These are phyloP conservation scores for Cryptus viduatorius DNA, from an alignment of 2,888 invertebrate genomes.

Conservation along the genomic window DNA sequence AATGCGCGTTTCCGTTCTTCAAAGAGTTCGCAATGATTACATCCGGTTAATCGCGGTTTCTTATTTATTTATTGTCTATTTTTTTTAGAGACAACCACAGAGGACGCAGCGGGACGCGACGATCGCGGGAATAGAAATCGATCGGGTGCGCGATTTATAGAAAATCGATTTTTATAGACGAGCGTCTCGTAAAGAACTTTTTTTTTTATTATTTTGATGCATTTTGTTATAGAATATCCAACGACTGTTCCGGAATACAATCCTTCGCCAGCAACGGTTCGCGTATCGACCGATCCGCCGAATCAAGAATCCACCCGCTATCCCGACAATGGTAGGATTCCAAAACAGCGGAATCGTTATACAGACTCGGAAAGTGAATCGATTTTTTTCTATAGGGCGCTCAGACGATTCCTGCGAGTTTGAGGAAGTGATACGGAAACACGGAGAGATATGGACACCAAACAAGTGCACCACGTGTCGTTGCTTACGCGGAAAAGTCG, in stretches of 20 bases:
- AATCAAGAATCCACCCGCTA: constrained; percentile 40
- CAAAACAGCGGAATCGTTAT: background rate
- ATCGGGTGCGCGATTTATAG: constrained; percentile 31
- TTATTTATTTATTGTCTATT: constrained; percentile 17
- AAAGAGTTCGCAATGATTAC: constrained; percentile 27
- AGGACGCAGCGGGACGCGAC: constrained; percentile 1
- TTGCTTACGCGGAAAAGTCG: constrained; percentile 89
- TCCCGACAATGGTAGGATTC: constrained; percentile 48
- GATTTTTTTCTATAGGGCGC: constrained; percentile 28
- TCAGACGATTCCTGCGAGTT: constrained; percentile 67
- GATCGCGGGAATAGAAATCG: constrained; percentile 10
- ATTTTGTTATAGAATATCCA: constrained; percentile 48
- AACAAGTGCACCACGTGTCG: constrained; percentile 91
- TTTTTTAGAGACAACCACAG: constrained; percentile 61
- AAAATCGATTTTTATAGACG: no score
- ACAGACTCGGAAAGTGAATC: background rate
- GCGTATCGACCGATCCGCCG: constrained; percentile 41
- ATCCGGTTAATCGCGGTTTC: constrained; percentile 8
- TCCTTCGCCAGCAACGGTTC: constrained; percentile 43
- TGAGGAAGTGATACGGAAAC: constrained; percentile 69
- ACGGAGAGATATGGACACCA: constrained; percentile 89
- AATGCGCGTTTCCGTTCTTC: constrained; percentile 7
- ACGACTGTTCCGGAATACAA: constrained; percentile 33
- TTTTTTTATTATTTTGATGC: background rate
- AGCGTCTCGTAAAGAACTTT: background rate